Percentiles rank a stretch among this genome's conserved stretches.
Evolutionary conservation across 2,888 invertebrate species (phyloP).

Genomic region (Steinernema carpocapsae): DNA sequence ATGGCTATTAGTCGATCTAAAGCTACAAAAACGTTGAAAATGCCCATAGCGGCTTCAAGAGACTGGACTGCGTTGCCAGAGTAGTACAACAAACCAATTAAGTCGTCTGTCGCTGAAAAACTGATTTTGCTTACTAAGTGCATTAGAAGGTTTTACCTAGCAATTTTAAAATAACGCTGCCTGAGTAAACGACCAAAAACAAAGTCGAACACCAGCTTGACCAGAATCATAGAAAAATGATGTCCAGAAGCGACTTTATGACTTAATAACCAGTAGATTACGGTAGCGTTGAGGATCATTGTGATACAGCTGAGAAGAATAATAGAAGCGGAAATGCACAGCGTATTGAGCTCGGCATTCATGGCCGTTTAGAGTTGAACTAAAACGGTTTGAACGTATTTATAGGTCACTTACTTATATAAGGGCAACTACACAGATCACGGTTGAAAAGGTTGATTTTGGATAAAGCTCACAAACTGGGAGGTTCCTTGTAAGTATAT

Average conservation of each 20-base stretch:
- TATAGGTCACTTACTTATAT: no score
- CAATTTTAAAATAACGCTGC: not conserved
- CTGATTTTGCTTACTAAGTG: no score
- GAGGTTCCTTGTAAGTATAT: no score
- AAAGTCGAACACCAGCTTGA: constrained; percentile 26
- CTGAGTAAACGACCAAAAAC: not conserved
- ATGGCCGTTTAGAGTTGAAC: no score
- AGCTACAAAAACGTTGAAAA: not conserved
- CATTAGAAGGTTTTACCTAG: not conserved
- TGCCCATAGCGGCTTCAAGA: not conserved
- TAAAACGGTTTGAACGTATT: no score
- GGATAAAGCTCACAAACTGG: no score
- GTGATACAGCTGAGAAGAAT: not conserved
- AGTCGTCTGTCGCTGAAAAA: no score
- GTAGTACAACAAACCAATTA: no score
- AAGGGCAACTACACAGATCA: no score
- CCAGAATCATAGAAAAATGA: not conserved
- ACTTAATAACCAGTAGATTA: not conserved
- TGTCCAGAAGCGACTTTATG: not conserved
- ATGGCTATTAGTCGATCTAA: not conserved
- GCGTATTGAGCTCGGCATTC: not conserved
- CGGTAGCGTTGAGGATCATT: not conserved
- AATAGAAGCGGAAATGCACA: not conserved
- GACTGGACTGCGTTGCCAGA: constrained; percentile 2
- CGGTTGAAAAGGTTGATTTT: no score